Evolutionary conservation across 2,888 invertebrate genomes (phyloP), one percentile per base, ranked within the genome.

Genomic region (Xestia sexstrigata): DNA sequence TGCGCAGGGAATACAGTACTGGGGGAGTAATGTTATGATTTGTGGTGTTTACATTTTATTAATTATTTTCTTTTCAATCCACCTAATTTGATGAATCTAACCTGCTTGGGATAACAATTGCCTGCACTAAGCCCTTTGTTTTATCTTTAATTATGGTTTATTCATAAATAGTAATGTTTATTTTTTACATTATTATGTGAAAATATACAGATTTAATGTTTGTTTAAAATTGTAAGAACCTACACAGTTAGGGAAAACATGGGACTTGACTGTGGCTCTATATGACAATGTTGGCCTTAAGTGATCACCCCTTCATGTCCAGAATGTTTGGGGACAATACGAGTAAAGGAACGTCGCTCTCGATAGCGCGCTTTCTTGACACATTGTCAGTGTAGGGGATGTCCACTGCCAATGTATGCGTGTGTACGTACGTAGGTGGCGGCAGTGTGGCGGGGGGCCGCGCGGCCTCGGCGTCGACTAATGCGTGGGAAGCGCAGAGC

Each of bases 401-500:
- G 82, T 86, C 89, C 90, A 86, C 89, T 88, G 91, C 87, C 93
- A 93, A 93, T 95, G 95, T 93, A 94, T 92, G 90, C 91, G 94
- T 95, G 95, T 96, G 94, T 95, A 91, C 93, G 95, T 95, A 95
- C 93, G 95, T 96, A 96, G 96, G 96, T 96, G 96, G 96, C 95
- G 95, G 95, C 94, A 91, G 94, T 89, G 93, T 91, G 95, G 95
- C 92, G 94, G 95, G 93, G 92, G 94, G 93, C 92, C 93, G 94
- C 87, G 94, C 94, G 91, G 86, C 92, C 90, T 86, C 95, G 92
- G 92, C 95, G 91, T 88, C 95, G 89, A 90, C 94, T 84, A 89
- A 91, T 94, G 89, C 96, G 93, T 96, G 96, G 96, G 95, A 96
- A 91, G 88, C 95, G 93, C 94, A 94, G 92, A 93, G 91, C 94